phyloP scores from a whole-genome alignment of 2,888 invertebrate genomes.

The Iphiclides podalirius region DNA sequence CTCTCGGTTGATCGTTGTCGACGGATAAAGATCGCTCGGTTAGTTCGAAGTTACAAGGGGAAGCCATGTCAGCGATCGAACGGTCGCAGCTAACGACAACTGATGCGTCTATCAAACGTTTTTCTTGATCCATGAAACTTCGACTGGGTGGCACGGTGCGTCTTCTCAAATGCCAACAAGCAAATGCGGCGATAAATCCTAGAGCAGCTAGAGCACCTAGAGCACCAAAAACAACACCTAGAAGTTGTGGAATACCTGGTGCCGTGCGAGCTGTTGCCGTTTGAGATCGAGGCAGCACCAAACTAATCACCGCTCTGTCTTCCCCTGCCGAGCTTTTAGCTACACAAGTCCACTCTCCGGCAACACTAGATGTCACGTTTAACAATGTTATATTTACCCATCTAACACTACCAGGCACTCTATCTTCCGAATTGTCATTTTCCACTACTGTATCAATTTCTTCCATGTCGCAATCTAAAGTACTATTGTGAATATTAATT shows the following conservation, averaged over 20 bases:
- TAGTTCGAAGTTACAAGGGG: slow-evolving; percentile 74
- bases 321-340: slow-evolving; percentile 85
- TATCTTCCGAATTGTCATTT: slow-evolving; percentile 61
- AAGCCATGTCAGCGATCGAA: slow-evolving; percentile 83
- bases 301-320: slow-evolving; percentile 81
- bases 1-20: slow-evolving; percentile 65
- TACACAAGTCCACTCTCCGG: slow-evolving; percentile 91
- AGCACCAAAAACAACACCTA: slow-evolving; percentile 87
- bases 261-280: slow-evolving; percentile 89
- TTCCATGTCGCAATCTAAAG: slow-evolving; percentile 72
- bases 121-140: slow-evolving; percentile 93
- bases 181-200: slow-evolving; percentile 77
- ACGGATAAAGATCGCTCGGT: slow-evolving; percentile 61
- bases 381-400: slow-evolving; percentile 92
- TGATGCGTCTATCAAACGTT: slow-evolving; percentile 90
- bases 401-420: slow-evolving; percentile 72
- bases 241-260: slow-evolving; percentile 86
- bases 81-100: slow-evolving; percentile 82
- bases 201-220: slow-evolving; percentile 85
- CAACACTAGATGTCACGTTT: slow-evolving; percentile 90
- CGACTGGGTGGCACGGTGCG: slow-evolving; percentile 83
- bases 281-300: slow-evolving; percentile 77
- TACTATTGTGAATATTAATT: slow-evolving; percentile 65
- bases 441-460: slow-evolving; percentile 65
- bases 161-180: slow-evolving; percentile 84